Evolutionary conservation across 2,888 invertebrate species (phyloP).

Genomic region (Bellardia pandia): DNA sequence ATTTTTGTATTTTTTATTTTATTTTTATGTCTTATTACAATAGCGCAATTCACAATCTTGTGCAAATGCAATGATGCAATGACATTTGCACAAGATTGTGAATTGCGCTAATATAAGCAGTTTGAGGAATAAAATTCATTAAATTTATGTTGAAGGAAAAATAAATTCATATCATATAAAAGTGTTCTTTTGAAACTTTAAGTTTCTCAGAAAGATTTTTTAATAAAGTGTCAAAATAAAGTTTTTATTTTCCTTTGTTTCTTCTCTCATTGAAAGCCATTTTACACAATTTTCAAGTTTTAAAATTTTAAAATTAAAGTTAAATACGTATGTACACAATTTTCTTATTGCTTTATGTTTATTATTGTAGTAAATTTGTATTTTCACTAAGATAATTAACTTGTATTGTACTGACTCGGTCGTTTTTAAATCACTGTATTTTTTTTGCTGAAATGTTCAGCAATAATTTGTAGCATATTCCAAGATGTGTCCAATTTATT

Average conservation of each 20-base stretch:
- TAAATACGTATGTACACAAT: neutral
- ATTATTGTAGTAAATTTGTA: neutral
- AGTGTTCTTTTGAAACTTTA: conserved; percentile 20
- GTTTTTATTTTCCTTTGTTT: neutral
- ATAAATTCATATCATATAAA: conserved; percentile 8
- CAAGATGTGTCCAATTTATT: no score
- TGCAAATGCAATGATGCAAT: no score
- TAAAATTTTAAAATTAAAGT: neutral
- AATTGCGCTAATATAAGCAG: neutral
- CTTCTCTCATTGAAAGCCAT: neutral
- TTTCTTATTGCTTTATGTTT: neutral
- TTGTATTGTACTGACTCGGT: no score
- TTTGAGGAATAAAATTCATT: conserved; percentile 38
- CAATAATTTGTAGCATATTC: no score
- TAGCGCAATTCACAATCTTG: no score
- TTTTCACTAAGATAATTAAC: no score
- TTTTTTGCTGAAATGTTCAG: no score
- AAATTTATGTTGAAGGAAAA: conserved; percentile 2
- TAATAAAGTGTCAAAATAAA: neutral
- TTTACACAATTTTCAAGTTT: neutral
- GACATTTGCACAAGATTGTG: no score
- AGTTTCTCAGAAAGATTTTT: neutral
- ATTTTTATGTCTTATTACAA: conserved; percentile 31
- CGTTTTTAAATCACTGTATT: no score
- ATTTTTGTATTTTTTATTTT: conserved; percentile 23